phyloP scores from a whole-genome alignment of 2,888 invertebrate species.

The Melipona bicolor region DNA sequence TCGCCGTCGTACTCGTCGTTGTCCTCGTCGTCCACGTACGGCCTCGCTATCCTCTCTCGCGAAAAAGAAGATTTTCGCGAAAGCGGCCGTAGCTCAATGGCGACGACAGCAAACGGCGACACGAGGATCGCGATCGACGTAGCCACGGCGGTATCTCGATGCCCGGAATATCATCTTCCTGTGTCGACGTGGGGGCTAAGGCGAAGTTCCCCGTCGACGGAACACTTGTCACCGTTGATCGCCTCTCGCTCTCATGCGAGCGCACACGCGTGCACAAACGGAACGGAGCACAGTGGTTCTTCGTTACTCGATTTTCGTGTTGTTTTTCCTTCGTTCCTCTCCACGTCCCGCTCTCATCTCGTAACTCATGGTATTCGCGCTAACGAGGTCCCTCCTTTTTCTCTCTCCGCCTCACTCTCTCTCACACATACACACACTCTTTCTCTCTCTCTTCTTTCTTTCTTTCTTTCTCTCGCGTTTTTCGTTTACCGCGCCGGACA shows the following conservation, averaged over 20 bases:
- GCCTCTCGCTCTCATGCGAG: conserved; percentile 54
- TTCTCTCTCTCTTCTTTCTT: background rate
- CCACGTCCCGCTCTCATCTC: conserved; percentile 52
- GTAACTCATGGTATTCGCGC: conserved; percentile 44
- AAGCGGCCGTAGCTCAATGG: conserved; percentile 64
- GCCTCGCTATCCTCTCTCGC: conserved; percentile 54
- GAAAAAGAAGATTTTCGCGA: conserved; percentile 55
- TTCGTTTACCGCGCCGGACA: background rate
- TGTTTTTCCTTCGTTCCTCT: conserved; percentile 34
- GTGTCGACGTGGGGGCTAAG: conserved; percentile 59
- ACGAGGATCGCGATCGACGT: conserved; percentile 64
- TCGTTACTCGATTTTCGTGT: conserved; percentile 42
- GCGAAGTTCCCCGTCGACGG: conserved; percentile 50
- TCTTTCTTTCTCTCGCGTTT: background rate
- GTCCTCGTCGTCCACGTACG: conserved; percentile 38
- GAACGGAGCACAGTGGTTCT: conserved; percentile 53
- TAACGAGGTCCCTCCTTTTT: conserved; percentile 32
- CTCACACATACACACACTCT: background rate
- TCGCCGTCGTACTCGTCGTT: conserved; percentile 38
- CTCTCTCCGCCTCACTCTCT: conserved; percentile 14
- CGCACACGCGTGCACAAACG: conserved; percentile 46
- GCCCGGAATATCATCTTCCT: conserved; percentile 71
- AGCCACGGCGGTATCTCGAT: conserved; percentile 49
- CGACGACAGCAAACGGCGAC: conserved; percentile 60
- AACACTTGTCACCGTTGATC: conserved; percentile 65